Percentiles rank a stretch among this genome's conserved stretches.
phyloP scores from a whole-genome alignment of 2,113 vertebrate genomes.

The Ictidomys tridecemlineatus region DNA sequence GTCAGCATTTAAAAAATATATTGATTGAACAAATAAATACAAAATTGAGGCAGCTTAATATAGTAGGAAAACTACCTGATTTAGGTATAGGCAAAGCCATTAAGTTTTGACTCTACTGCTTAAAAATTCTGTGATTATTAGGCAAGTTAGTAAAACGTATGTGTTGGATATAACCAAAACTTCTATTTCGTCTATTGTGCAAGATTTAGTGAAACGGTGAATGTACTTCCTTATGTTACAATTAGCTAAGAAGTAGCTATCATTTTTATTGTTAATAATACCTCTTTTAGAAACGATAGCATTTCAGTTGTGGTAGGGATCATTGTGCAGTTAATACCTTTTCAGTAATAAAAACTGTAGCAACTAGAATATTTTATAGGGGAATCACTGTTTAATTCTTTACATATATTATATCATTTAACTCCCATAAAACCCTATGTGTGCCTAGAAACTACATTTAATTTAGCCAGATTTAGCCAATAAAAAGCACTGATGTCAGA shows the following conservation, averaged over 20 bases:
- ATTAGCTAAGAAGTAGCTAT: not conserved
- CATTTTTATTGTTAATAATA: not conserved
- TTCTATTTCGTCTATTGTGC: not conserved
- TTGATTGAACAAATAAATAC: not conserved
- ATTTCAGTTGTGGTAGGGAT: not conserved
- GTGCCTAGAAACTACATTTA: no score
- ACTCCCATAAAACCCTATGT: not conserved
- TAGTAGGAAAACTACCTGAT: not conserved
- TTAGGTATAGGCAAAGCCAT: not conserved
- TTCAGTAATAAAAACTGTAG: not conserved
- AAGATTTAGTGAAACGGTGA: not conserved
- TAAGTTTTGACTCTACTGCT: not conserved
- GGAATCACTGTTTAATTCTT: not conserved
- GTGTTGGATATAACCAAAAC: not conserved
- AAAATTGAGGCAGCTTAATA: not conserved
- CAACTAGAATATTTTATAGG: not conserved
- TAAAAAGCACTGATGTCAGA: not conserved
- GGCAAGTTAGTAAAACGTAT: not conserved
- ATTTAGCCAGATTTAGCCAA: not conserved
- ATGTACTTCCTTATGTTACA: not conserved
- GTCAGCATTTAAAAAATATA: not conserved
- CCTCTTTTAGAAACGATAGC: not conserved
- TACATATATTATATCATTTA: not conserved
- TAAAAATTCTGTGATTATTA: conserved; percentile 3
- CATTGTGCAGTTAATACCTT: not conserved